phyloP scores from a whole-genome alignment of 2,888 invertebrate species.

The Steinernema carpocapsae region DNA sequence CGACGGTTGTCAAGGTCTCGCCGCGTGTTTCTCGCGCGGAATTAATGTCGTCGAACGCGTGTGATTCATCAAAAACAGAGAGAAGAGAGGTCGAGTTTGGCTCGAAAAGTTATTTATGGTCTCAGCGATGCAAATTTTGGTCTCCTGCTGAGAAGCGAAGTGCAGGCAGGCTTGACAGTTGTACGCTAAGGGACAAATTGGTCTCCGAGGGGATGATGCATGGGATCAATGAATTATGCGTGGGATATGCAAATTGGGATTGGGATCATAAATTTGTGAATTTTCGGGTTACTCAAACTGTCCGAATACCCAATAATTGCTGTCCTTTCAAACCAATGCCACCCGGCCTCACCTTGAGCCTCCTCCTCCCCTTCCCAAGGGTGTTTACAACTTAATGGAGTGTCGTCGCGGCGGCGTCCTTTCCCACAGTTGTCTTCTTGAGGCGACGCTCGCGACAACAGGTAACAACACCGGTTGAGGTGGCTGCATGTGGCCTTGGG shows the following conservation, averaged over 20 bases:
- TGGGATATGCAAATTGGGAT: too few species aligned
- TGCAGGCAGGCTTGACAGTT: too few species aligned
- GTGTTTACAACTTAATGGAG: slow-evolving; percentile 29
- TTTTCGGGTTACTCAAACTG: too few species aligned
- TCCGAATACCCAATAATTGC: too few species aligned
- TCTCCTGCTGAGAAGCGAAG: too few species aligned
- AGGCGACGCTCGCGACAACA: slow-evolving; percentile 8
- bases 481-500: neutral
- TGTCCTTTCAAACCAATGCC: too few species aligned
- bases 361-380: neutral
- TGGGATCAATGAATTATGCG: too few species aligned
- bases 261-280: too few species aligned
- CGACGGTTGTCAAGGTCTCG: neutral
- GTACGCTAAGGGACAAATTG: too few species aligned
- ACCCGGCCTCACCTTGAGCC: neutral
- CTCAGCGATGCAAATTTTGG: neutral
- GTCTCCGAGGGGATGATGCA: too few species aligned
- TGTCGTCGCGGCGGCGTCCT: slow-evolving; percentile 14
- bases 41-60: neutral
- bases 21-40: neutral
- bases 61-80: neutral
- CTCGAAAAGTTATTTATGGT: neutral
- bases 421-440: slow-evolving; percentile 13
- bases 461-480: slow-evolving; percentile 2
- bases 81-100: neutral